These are phyloP conservation scores for Strigamia maritima DNA, from an alignment of 2,888 invertebrate genomes.

Conservation along the genomic window DNA sequence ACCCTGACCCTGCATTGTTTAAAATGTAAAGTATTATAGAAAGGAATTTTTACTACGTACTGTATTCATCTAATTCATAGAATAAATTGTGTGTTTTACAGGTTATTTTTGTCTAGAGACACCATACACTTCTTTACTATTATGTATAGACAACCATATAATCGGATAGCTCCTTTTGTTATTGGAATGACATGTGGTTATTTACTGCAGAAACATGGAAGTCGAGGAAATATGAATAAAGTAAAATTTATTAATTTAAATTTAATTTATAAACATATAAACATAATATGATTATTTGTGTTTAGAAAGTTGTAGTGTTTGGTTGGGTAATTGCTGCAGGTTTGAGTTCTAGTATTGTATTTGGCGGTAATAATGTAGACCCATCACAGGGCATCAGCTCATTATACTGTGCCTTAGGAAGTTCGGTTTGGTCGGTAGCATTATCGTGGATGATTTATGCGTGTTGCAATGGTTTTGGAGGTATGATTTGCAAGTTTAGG, in stretches of 20 bases:
- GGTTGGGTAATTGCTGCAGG: not conserved
- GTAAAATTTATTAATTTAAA: no score
- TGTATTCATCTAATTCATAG: no score
- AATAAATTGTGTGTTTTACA: no score
- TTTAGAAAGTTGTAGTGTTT: not conserved
- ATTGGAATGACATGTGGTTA: slow-evolving; percentile 36
- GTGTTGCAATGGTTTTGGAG: slow-evolving; percentile 55
- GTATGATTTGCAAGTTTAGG: not conserved
- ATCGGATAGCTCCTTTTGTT: slow-evolving; percentile 33
- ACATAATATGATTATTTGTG: not conserved
- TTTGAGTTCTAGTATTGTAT: not conserved
- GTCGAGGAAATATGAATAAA: not conserved
- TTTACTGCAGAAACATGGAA: not conserved
- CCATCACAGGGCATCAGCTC: slow-evolving; percentile 45
- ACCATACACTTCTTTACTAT: no score
- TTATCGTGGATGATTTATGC: slow-evolving; percentile 57
- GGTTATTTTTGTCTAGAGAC: no score
- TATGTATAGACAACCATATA: slow-evolving; percentile 37
- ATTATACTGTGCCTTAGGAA: slow-evolving; percentile 49
- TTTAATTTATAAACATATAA: no score
- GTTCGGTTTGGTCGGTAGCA: slow-evolving; percentile 52
- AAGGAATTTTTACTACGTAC: no score
- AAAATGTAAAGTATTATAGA: no score
- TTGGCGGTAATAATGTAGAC: slow-evolving; percentile 40
- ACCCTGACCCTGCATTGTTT: no score